These are phyloP conservation scores for Equus przewalskii DNA, from an alignment of 2,113 vertebrate species.

Conservation along the genomic window DNA sequence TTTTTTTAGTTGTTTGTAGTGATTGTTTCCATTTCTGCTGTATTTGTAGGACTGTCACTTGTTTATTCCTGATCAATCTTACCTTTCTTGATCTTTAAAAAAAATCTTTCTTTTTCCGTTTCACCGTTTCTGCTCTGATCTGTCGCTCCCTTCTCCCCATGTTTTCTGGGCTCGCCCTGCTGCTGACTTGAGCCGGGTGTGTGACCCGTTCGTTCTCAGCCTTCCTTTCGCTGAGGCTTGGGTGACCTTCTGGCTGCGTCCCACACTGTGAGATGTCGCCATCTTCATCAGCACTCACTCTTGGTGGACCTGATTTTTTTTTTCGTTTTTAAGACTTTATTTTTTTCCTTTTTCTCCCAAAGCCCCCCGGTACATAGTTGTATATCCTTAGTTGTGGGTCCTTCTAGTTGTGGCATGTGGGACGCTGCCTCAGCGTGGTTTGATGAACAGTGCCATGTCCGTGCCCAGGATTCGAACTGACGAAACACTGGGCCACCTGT, in stretches of 20 bases:
- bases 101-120: neutral
- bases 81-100: neutral
- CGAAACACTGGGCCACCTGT: no score
- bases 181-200: neutral
- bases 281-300: constrained; percentile 23
- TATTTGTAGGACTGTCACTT: neutral
- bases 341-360: no score
- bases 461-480: no score
- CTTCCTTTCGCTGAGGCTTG: no score
- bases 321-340: neutral
- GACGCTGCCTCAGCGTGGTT: no score
- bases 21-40: neutral
- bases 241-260: neutral
- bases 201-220: neutral
- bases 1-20: neutral
- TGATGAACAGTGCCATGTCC: no score
- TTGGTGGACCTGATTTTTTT: neutral
- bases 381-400: no score
- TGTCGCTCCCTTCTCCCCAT: neutral
- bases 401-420: no score
- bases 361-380: no score
- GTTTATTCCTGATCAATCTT: neutral
- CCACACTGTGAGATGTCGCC: neutral
- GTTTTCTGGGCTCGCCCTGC: neutral
- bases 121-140: neutral